phyloP scores from a whole-genome alignment of 1,140 invertebrate species.

The Drosophila fuyamai region DNA sequence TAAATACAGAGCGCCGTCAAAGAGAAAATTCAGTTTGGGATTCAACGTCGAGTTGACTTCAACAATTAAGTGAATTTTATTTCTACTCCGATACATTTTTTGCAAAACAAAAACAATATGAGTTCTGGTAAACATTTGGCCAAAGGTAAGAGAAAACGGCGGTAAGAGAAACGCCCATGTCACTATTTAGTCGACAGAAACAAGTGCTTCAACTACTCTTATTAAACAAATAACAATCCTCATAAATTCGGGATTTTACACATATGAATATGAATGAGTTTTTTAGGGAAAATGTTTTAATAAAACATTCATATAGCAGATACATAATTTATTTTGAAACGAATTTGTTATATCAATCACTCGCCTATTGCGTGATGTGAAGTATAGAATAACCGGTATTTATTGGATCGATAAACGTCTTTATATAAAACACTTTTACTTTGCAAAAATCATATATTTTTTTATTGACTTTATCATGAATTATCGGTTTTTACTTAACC shows the following conservation, averaged over 20 bases:
- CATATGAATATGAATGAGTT: background rate
- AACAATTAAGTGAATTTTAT: slow-evolving; percentile 22
- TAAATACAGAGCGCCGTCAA: slow-evolving; percentile 43
- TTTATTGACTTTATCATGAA: background rate
- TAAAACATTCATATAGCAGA: too few relatives aligned
- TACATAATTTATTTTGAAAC: background rate
- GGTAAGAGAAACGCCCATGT: slow-evolving; percentile 1
- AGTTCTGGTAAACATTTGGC: slow-evolving; percentile 57
- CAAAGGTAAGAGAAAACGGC: slow-evolving; percentile 50
- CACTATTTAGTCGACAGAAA: slow-evolving; percentile 6
- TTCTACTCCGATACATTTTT: background rate
- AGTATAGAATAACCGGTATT: background rate
- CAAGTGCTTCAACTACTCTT: slow-evolving; percentile 8
- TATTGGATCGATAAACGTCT: too few relatives aligned
- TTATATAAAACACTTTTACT: too few relatives aligned
- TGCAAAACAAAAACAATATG: slow-evolving; percentile 26
- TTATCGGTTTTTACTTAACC: background rate
- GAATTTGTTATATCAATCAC: background rate
- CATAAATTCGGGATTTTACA: background rate
- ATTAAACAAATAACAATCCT: background rate
- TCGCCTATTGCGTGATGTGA: background rate
- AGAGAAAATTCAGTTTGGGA: slow-evolving; percentile 33
- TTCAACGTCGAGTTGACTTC: slow-evolving; percentile 9
- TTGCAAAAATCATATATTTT: too few relatives aligned
- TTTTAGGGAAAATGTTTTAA: background rate